Conservation (phyloP, 2,888 invertebrate species). For the Apotomis capreana region DNA sequence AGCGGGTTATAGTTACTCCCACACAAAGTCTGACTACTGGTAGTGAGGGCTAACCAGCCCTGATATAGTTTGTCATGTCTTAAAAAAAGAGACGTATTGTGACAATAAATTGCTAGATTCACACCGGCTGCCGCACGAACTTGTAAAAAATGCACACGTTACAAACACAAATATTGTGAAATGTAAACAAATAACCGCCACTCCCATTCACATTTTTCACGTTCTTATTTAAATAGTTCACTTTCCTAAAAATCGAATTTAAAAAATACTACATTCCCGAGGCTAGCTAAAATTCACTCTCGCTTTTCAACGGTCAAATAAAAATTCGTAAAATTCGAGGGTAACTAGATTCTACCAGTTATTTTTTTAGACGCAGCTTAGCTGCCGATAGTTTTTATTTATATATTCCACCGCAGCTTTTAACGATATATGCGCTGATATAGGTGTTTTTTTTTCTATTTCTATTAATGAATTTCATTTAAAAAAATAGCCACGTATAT, state of each 20-base stretch:
- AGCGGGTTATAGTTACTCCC: too few species aligned
- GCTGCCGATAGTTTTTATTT: conserved; percentile 8
- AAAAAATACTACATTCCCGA: conserved; percentile 13
- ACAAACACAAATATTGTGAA: background rate
- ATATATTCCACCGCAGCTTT: conserved; percentile 2
- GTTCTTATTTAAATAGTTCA: conserved; percentile 13
- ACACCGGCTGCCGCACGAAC: too few species aligned
- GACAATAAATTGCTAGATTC: too few species aligned
- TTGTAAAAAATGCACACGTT: background rate
- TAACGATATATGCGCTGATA: background rate
- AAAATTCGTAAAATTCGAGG: conserved; percentile 33
- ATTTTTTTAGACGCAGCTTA: conserved; percentile 30
- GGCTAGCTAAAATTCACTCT: conserved; percentile 36
- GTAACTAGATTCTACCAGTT: conserved; percentile 15
- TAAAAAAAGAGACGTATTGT: too few species aligned
- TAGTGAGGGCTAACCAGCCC: too few species aligned
- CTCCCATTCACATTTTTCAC: background rate
- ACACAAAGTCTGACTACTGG: too few species aligned
- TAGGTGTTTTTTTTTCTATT: conserved; percentile 5
- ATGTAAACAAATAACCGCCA: background rate
- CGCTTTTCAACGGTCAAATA: conserved; percentile 30
- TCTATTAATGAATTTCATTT: background rate
- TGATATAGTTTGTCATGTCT: too few species aligned
- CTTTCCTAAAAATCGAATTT: conserved; percentile 17
- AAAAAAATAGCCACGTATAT: too few species aligned